Evolutionary conservation across 2,888 invertebrate genomes (phyloP).

Genomic region (Mimumesa dahlbomi): DNA sequence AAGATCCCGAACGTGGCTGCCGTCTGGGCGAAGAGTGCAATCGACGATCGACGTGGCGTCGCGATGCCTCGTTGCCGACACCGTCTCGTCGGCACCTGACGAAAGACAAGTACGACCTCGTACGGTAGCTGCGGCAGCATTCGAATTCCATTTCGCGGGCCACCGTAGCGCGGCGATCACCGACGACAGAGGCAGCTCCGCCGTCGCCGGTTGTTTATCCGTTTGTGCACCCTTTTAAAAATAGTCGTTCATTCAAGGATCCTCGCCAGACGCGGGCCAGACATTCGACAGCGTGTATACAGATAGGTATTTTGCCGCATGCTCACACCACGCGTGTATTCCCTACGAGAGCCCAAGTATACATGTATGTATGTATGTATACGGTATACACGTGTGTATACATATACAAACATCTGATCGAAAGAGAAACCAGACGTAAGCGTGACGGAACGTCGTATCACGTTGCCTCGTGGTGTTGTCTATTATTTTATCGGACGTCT

Average conservation of each 20-base stretch:
- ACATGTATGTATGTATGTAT: slow-evolving; percentile 2
- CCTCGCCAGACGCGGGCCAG: slow-evolving; percentile 72
- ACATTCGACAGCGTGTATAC: slow-evolving; percentile 70
- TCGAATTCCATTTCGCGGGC: slow-evolving; percentile 57
- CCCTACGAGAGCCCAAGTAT: slow-evolving; percentile 3
- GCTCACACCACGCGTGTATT: slow-evolving; percentile 35
- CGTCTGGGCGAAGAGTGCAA: not conserved
- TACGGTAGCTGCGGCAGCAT: slow-evolving; percentile 22
- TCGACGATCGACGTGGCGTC: slow-evolving; percentile 21
- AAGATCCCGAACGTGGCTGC: not conserved
- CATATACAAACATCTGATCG: too few species aligned
- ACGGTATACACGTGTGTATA: too few species aligned
- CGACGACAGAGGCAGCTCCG: slow-evolving; percentile 27
- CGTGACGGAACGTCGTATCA: too few species aligned
- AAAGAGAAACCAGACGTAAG: too few species aligned
- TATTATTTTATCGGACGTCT: not conserved
- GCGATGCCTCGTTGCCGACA: slow-evolving; percentile 19
- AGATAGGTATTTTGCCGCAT: slow-evolving; percentile 63
- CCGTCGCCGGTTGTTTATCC: slow-evolving; percentile 66
- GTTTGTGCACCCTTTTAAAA: slow-evolving; percentile 73
- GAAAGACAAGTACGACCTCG: slow-evolving; percentile 30
- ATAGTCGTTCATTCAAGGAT: slow-evolving; percentile 78
- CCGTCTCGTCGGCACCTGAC: slow-evolving; percentile 15
- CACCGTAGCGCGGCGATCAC: slow-evolving; percentile 21
- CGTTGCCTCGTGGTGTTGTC: not conserved